Evolutionary conservation across 2,113 vertebrate species (phyloP), one percentile per base, ranked within the genome.

Genomic region (Nerophis ophidion): DNA sequence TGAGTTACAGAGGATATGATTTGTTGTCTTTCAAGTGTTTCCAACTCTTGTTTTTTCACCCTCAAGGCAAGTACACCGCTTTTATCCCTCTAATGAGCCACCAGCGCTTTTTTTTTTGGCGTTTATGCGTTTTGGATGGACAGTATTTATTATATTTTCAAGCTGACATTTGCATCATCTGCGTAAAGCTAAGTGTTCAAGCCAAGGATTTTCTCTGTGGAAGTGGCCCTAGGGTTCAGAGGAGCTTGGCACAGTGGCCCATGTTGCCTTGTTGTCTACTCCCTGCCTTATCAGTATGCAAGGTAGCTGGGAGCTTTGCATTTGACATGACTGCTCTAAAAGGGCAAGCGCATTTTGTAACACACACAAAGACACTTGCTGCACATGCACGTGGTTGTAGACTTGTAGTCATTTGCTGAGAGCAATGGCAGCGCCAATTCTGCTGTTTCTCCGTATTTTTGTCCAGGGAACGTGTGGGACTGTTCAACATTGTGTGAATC

Each of bases 1-100:
- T 86, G 84, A 89, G 87, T 89, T 89, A 86, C 78, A 78, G 79
- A 68, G 80, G 79, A 88, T 88, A 75, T 85, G 84, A 88, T 88
- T 87, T 87, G 85, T 84, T 66, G 63, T 86, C 80, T 86, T 68
- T 84, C 81, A 82, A 81, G 70, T 81, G 71, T 66, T 84, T 84
- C 76, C 70, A 72, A 19, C 64, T 75, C 71, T 76, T 71, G 71
- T 81, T 62, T 57, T 61, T 66, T 60, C 75, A 53, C 71, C 83
- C 70, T 79, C 65, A 3, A 68, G 80, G 77, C 72, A 26, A 26
- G 74, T 5, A 48, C 61, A 66, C 75, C 74, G 65, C 72, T 82
- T 89, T 84, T 83, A 79, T 86, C 72, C 76, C 78, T 81, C 75
- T 83, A 81, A 84, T 84, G 83, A 86, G 85, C 76, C 74, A 66